Evolutionary conservation across 2,888 invertebrate species (phyloP).

Genomic region (Pandemis corylana): DNA sequence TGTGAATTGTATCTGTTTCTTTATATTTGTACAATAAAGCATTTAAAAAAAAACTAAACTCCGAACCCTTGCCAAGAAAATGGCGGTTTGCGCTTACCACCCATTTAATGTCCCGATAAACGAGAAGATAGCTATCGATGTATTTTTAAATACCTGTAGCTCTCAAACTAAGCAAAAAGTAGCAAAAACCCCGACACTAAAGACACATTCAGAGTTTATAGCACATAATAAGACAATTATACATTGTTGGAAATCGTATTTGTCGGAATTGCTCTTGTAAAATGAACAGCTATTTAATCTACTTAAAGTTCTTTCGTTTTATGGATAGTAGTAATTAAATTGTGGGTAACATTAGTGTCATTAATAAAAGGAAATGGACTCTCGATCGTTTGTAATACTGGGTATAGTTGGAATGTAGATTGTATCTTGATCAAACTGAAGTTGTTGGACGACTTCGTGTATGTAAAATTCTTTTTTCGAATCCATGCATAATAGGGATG

Average conservation of each 20-base stretch:
- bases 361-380: neutral
- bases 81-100: neutral
- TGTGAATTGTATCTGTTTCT: no score
- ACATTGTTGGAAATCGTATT: constrained; percentile 22
- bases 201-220: constrained; percentile 27
- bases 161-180: neutral
- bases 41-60: no score
- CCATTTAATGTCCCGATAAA: neutral
- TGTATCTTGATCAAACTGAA: neutral
- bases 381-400: neutral
- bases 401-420: neutral
- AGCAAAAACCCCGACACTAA: constrained; percentile 8
- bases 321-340: constrained; percentile 2
- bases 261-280: constrained; percentile 16
- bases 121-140: constrained; percentile 23
- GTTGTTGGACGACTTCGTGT: neutral
- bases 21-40: no score
- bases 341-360: neutral
- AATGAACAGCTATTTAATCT: constrained; percentile 26
- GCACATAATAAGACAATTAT: constrained; percentile 31
- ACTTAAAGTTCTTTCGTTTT: constrained; percentile 15
- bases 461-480: no score
- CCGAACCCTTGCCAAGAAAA: neutral
- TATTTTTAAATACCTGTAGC: constrained; percentile 24
- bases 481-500: no score